A percentile compares a stretch with the other conserved stretches of the same genome.
These are phyloP conservation scores for Poeciliopsis paucimaculata DNA, from an alignment of 2,797 vertebrate species.

Conservation along the genomic window DNA sequence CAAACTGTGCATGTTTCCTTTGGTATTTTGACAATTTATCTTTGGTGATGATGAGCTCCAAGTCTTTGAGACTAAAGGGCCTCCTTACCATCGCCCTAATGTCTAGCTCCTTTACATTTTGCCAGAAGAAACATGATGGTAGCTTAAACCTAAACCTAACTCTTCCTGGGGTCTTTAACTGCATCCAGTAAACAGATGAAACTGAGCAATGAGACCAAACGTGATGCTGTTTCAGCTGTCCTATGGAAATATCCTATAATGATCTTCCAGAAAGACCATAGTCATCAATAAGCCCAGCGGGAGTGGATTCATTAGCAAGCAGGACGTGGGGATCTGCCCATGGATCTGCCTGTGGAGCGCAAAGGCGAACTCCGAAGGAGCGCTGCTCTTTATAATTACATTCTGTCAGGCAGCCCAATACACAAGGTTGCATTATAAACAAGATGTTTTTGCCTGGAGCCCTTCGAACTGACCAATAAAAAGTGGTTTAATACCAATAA, in stretches of 20 bases:
- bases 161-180: not conserved
- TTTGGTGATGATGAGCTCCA: not conserved
- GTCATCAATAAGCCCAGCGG: slow-evolving; percentile 71
- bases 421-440: slow-evolving; percentile 75
- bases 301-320: slow-evolving; percentile 72
- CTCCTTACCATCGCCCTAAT: not conserved
- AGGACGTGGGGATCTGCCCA: slow-evolving; percentile 72
- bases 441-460: slow-evolving; percentile 70
- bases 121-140: not conserved
- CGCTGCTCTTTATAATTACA: slow-evolving; percentile 77
- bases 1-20: not conserved
- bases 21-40: not conserved
- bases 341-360: slow-evolving; percentile 71
- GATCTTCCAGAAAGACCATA: slow-evolving; percentile 65
- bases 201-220: slow-evolving; percentile 46
- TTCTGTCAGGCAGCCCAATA: slow-evolving; percentile 77
- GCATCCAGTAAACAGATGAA: slow-evolving; percentile 38
- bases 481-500: slow-evolving; percentile 71
- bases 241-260: slow-evolving; percentile 72
- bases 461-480: slow-evolving; percentile 73
- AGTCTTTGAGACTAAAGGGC: not conserved
- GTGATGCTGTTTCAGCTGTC: slow-evolving; percentile 67
- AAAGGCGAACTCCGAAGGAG: slow-evolving; percentile 68
- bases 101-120: not conserved
- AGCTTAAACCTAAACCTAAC: slow-evolving; percentile 1